These are phyloP conservation scores for Scelioninae gen. 2 DNA, from an alignment of 2,888 invertebrate genomes.

Conservation along the genomic window DNA sequence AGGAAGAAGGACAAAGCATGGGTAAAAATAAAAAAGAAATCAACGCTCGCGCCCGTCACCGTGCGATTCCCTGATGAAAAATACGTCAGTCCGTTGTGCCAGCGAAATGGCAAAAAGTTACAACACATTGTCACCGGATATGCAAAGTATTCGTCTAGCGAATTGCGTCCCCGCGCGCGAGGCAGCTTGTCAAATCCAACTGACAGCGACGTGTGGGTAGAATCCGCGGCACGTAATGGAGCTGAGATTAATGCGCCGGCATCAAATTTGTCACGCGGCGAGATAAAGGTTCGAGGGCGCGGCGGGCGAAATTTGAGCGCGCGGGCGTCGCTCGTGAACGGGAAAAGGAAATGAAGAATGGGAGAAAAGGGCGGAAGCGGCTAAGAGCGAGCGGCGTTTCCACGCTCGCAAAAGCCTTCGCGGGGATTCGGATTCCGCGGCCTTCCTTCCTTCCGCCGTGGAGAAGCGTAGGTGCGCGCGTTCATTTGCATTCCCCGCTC, in stretches of 20 bases:
- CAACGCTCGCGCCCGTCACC: constrained; percentile 19
- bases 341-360: background rate
- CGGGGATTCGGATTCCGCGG: constrained; percentile 57
- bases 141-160: constrained; percentile 38
- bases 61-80: constrained; percentile 45
- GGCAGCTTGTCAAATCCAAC: constrained; percentile 50
- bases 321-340: constrained; percentile 3
- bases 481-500: constrained; percentile 57
- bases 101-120: constrained; percentile 41
- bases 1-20: constrained; percentile 1
- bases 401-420: constrained; percentile 60
- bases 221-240: constrained; percentile 63
- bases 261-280: constrained; percentile 67
- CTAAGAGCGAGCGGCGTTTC: constrained; percentile 48
- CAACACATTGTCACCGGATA: constrained; percentile 44
- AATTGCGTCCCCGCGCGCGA: constrained; percentile 17
- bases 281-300: constrained; percentile 63
- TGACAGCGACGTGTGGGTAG: constrained; percentile 50
- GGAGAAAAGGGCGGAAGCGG: constrained; percentile 19
- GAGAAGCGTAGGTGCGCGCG: constrained; percentile 44
- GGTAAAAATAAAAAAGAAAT: constrained; percentile 19
- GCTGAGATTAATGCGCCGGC: constrained; percentile 65
- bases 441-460: constrained; percentile 45
- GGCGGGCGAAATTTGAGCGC: constrained; percentile 12
- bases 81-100: constrained; percentile 29